phyloP scores from a whole-genome alignment of 2,113 vertebrate species.

The Prunella himalayana region DNA sequence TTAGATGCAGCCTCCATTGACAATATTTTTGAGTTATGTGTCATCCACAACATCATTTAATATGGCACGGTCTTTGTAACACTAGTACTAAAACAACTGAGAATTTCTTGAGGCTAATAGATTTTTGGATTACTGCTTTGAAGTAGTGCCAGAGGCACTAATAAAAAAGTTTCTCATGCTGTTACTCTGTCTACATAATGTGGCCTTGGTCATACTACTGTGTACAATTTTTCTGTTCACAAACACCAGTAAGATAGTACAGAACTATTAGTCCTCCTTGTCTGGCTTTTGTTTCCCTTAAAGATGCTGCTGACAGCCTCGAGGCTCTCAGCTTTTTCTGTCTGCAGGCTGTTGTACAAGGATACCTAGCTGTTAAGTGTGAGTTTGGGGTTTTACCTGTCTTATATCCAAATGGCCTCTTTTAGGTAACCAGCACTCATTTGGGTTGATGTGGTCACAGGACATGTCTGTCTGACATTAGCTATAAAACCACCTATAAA shows the following conservation, averaged over 20 bases:
- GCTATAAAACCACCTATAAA: not conserved
- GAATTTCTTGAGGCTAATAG: not conserved
- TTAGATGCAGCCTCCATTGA: not conserved
- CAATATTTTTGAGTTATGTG: not conserved
- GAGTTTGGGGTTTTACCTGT: not conserved
- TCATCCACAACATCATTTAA: not conserved
- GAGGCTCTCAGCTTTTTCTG: not conserved
- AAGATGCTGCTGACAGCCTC: not conserved
- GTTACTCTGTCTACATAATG: not conserved
- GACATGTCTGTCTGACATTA: accelerated
- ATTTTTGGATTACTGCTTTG: not conserved
- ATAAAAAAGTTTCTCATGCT: not conserved
- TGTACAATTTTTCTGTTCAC: not conserved
- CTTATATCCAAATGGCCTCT: accelerated
- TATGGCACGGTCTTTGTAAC: not conserved
- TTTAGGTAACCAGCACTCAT: not conserved
- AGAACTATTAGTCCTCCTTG: not conserved
- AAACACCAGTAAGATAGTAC: not conserved
- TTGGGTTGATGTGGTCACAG: not conserved
- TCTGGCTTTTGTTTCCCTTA: not conserved
- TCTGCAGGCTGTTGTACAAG: not conserved
- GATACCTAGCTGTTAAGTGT: not conserved
- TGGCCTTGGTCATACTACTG: not conserved
- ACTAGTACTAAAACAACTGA: not conserved
- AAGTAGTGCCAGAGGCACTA: not conserved